phyloP scores from a whole-genome alignment of 2,113 vertebrate species.

The Mustela lutreola region DNA sequence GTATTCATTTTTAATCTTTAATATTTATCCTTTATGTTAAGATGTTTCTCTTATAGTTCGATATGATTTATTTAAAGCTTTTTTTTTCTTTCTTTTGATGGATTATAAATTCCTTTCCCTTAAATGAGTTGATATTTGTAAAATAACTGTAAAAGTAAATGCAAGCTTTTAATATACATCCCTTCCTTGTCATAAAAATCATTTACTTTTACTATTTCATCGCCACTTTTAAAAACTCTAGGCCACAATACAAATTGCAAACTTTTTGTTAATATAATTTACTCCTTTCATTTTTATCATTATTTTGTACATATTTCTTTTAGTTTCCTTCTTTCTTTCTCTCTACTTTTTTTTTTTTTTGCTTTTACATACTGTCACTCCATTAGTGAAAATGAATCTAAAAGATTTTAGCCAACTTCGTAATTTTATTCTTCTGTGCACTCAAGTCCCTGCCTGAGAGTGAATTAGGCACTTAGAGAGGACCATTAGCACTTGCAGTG shows the following conservation, averaged over 20 bases:
- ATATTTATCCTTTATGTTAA: neutral
- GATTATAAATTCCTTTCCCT: neutral
- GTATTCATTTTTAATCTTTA: neutral
- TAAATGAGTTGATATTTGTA: neutral
- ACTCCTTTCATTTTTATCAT: neutral
- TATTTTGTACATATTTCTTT: neutral
- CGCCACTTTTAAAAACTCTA: neutral
- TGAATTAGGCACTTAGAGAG: slow-evolving; percentile 7
- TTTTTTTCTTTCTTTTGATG: neutral
- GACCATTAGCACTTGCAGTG: neutral
- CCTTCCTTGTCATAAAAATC: neutral
- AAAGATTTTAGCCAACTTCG: neutral
- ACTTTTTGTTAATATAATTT: neutral
- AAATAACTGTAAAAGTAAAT: neutral
- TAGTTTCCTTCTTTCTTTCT: neutral
- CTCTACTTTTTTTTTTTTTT: neutral
- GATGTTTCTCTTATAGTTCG: neutral
- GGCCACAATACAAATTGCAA: neutral
- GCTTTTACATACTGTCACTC: neutral
- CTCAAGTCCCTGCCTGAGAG: neutral
- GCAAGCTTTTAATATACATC: neutral
- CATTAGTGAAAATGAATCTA: neutral
- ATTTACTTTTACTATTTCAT: neutral
- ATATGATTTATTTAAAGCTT: neutral
- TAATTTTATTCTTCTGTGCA: neutral